Conservation (phyloP, 2,797 vertebrate species). For the Psittacula derbiana region DNA sequence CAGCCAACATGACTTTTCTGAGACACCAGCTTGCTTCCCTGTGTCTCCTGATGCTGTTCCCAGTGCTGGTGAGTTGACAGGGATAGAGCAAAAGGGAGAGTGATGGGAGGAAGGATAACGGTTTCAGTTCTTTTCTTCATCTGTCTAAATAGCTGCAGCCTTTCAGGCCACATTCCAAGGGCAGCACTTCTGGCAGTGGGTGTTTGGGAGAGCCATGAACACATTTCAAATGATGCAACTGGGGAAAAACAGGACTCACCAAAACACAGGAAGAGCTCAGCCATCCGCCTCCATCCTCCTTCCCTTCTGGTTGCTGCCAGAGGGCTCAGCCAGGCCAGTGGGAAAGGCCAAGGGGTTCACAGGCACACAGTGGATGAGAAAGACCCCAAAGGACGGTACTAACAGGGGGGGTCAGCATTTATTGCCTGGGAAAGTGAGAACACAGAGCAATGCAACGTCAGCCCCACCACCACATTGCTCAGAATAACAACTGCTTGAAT, state of each 20-base stretch:
- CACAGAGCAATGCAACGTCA: accelerated
- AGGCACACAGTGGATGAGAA: neutral
- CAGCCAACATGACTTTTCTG: neutral
- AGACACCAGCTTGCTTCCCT: neutral
- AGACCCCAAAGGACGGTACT: neutral
- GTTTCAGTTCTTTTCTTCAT: neutral
- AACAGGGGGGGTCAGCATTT: neutral
- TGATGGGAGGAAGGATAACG: neutral
- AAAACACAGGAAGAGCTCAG: neutral
- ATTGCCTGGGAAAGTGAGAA: neutral
- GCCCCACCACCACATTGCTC: neutral
- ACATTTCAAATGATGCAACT: neutral
- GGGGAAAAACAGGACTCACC: neutral
- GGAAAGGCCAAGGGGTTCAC: neutral
- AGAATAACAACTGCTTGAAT: neutral
- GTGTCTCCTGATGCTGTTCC: neutral
- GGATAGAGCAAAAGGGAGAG: neutral
- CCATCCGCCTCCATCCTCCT: neutral
- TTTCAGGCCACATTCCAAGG: neutral
- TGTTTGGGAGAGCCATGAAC: neutral
- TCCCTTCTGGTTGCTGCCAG: neutral
- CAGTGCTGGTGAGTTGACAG: neutral
- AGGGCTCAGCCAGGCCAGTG: neutral
- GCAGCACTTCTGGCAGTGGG: neutral
- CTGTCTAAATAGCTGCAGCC: neutral